Percentiles rank a stretch among this genome's conserved stretches.
Evolutionary conservation across 2,888 invertebrate genomes (phyloP).

Genomic region (Cremastinae sp.): DNA sequence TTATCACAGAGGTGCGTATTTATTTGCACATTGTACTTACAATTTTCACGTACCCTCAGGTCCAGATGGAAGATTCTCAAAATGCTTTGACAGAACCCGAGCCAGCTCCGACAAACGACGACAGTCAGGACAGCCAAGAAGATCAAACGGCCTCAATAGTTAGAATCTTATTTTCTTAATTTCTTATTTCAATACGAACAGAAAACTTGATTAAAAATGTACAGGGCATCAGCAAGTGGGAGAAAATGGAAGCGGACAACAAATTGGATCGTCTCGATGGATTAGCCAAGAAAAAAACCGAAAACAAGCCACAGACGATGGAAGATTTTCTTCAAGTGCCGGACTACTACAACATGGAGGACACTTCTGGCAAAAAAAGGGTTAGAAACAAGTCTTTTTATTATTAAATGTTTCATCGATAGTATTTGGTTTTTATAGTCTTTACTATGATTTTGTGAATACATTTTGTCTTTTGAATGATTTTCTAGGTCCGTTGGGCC

Average conservation of each 20-base stretch:
- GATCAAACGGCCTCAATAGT: constrained; percentile 69
- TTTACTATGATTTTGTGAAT: constrained; percentile 5
- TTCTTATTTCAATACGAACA: constrained; percentile 61
- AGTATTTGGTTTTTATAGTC: not conserved
- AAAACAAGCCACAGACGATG: constrained; percentile 86
- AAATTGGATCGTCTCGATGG: constrained; percentile 93
- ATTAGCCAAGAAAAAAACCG: constrained; percentile 87
- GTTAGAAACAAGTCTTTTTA: constrained; percentile 82
- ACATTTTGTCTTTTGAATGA: constrained; percentile 43
- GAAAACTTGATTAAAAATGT: constrained; percentile 56
- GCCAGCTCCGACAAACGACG: constrained; percentile 69
- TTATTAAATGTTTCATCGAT: not conserved
- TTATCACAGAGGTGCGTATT: not conserved
- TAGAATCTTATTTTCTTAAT: constrained; percentile 64
- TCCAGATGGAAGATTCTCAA: constrained; percentile 76
- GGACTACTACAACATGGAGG: constrained; percentile 85
- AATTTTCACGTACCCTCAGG: constrained; percentile 68
- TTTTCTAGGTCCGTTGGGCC: constrained; percentile 96
- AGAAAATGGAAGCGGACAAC: constrained; percentile 78
- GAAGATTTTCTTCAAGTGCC: constrained; percentile 94
- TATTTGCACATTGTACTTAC: not conserved
- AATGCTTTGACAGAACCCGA: constrained; percentile 60
- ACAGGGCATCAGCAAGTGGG: constrained; percentile 78
- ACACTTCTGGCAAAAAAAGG: constrained; percentile 91
- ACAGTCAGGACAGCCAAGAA: constrained; percentile 78